Evolutionary conservation across 2,113 vertebrate genomes (phyloP), one percentile per base, ranked within the genome.

Genomic region (Nesospiza acunhae): DNA sequence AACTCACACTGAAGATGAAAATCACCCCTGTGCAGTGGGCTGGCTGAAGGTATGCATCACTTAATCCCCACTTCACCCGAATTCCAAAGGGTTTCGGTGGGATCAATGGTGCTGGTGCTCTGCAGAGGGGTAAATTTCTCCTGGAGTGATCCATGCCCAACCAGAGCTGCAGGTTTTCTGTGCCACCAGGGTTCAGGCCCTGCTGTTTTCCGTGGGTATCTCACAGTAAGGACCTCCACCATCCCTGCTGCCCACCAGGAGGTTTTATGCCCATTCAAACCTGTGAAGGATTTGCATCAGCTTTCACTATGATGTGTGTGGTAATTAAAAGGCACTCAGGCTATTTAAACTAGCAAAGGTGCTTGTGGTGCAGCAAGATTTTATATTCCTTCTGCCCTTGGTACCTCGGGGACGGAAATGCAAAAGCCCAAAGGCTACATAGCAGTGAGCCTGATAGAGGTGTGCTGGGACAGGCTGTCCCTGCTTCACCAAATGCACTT

Each of bases 1-100:
- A 96, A 96, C 93, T 96, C 95, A 94, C 96, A 96, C 93, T 96
- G 96, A 96, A 97, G 95, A 96, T 97, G 95, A 97, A 96, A 96
- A 96, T 97, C 96, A 97, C 96, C 95, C 96, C 93, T 96, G 96
- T 97, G 95, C 93, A 96, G 94, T 95, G 93, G 93, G 96, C 94
- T 96, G 96, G 94, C 94, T 96, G 94, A 96, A 97, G 96, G 95
- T 97, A 97, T 11, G 96, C 94, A 80, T 96, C 96, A 90, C 94
- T 15, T 88, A 90, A 94, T 93, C 88, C 94, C 95, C 93, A 90
- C 96, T 95, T 96, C 93, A 94, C 94, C 94, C 95, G 28, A 23
- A 85, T 70, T 66, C 93, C 94, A 89, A 84, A 95, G 96, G 78
- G 86, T 90, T 95, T 89, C 75, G 94, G 70, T 84, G 94, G 96